These are phyloP conservation scores for Columba guinea DNA, from an alignment of 2,797 vertebrate genomes.

Conservation along the genomic window DNA sequence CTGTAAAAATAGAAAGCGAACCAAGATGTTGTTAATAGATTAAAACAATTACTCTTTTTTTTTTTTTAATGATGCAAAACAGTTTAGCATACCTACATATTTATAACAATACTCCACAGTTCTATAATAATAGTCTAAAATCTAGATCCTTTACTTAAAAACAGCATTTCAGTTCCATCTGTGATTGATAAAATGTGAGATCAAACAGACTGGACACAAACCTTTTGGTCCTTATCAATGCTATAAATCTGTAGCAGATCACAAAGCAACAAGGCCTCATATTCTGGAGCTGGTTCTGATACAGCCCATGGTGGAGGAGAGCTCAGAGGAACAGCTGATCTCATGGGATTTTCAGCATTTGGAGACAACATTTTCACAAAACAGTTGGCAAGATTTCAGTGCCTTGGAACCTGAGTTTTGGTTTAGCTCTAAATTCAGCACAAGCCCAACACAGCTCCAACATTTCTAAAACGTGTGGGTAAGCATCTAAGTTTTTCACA, in stretches of 20 bases:
- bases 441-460: not conserved
- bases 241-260: conserved; percentile 2
- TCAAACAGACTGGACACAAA: not conserved
- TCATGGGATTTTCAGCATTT: conserved; percentile 45
- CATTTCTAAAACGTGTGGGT: conserved; percentile 23
- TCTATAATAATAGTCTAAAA: not conserved
- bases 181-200: not conserved
- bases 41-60: not conserved
- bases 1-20: not conserved
- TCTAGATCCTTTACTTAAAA: not conserved
- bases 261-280: not conserved
- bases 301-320: not conserved
- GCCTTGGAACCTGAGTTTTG: conserved; percentile 42
- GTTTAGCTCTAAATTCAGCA: conserved; percentile 40
- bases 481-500: not conserved
- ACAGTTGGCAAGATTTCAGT: conserved; percentile 45
- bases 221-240: not conserved
- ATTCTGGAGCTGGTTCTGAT: conserved; percentile 10
- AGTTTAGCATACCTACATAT: not conserved
- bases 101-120: not conserved
- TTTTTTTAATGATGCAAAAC: not conserved
- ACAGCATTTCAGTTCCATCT: not conserved
- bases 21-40: not conserved
- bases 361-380: conserved; percentile 56
- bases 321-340: conserved; percentile 49